phyloP scores from a whole-genome alignment of 2,113 vertebrate species.

The Phalacrocorax pelagicus region DNA sequence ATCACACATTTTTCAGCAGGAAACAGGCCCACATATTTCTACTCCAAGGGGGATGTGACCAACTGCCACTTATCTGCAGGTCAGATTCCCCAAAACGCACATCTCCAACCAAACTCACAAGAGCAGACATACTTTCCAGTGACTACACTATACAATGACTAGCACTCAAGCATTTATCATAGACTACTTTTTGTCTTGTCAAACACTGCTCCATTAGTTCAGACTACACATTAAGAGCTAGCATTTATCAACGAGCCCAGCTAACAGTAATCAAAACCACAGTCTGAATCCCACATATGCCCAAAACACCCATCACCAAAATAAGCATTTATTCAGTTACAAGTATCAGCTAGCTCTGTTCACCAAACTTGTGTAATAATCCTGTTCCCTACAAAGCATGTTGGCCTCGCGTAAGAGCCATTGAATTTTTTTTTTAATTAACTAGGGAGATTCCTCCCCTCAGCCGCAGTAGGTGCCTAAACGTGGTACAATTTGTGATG shows the following conservation, averaged over 20 bases:
- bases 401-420: accelerated
- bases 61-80: neutral
- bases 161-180: neutral
- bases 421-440: neutral
- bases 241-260: neutral
- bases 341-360: neutral
- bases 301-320: neutral
- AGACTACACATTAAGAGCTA: neutral
- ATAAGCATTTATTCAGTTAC: neutral
- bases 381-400: neutral
- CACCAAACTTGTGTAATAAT: neutral
- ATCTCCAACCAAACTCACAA: neutral
- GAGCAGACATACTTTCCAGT: neutral
- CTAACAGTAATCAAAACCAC: neutral
- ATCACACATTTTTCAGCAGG: neutral
- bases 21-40: neutral
- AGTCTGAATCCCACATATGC: neutral
- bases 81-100: neutral
- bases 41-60: neutral
- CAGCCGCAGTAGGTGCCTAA: neutral
- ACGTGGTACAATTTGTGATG: neutral
- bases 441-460: neutral
- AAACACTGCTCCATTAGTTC: neutral
- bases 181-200: neutral
- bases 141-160: neutral